Evolutionary conservation across 2,888 invertebrate genomes (phyloP).

Genomic region (Molanna angustata): DNA sequence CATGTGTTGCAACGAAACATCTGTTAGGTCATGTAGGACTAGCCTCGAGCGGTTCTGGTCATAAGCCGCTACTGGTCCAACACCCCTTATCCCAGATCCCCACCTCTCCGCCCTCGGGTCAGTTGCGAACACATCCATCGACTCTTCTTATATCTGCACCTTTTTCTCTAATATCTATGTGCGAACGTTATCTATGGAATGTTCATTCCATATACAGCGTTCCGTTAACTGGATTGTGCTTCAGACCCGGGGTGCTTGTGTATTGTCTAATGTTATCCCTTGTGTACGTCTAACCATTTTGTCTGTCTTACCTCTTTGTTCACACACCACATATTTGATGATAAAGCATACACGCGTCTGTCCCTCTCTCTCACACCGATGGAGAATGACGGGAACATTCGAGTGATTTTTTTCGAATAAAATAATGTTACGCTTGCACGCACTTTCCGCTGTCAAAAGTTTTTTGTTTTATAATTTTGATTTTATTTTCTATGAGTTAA

Average conservation of each 20-base stretch:
- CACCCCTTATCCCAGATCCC: conserved; percentile 19
- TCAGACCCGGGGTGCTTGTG: conserved; percentile 61
- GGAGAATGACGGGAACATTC: conserved; percentile 30
- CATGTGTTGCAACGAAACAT: not conserved
- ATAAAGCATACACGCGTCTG: conserved; percentile 30
- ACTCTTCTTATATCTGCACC: not conserved
- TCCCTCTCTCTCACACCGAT: conserved; percentile 32
- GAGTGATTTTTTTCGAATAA: conserved; percentile 22
- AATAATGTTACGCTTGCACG: conserved; percentile 32
- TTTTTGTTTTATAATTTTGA: conserved; percentile 20
- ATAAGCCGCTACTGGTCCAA: conserved; percentile 26
- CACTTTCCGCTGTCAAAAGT: conserved; percentile 33
- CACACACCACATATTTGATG: conserved; percentile 32
- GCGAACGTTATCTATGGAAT: conserved; percentile 1
- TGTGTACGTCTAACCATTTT: conserved; percentile 77
- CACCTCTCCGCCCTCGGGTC: conserved; percentile 34
- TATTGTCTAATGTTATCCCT: conserved; percentile 89
- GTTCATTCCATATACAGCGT: conserved; percentile 6
- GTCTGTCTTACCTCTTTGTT: conserved; percentile 34
- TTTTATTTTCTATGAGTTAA: conserved; percentile 1
- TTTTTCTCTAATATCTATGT: too few relatives aligned
- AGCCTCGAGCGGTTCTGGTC: conserved; percentile 26
- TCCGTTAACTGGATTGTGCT: not conserved
- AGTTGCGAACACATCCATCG: conserved; percentile 34
- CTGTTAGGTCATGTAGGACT: conserved; percentile 18